phyloP scores from a whole-genome alignment of 2,888 invertebrate species.

The Drosophila mettleri region DNA sequence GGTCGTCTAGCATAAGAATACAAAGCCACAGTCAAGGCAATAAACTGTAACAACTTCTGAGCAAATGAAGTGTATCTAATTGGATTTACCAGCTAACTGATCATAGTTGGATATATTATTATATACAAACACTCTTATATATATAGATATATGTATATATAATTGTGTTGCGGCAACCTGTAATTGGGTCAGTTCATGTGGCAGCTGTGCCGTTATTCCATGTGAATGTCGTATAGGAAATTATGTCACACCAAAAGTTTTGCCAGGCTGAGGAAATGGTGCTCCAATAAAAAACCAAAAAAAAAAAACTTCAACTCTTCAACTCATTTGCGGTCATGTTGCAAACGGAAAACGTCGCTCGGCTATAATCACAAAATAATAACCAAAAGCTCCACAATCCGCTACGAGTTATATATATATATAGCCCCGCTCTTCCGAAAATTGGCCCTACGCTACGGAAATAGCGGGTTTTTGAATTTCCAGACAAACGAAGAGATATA shows the following conservation, averaged over 20 bases:
- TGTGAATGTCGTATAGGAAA: slow-evolving; percentile 51
- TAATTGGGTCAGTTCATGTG: slow-evolving; percentile 48
- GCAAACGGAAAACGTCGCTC: slow-evolving; percentile 64
- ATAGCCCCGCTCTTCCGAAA: slow-evolving; percentile 21
- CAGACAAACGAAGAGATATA: slow-evolving; percentile 16
- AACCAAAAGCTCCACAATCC: slow-evolving; percentile 51
- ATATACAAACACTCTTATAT: not conserved
- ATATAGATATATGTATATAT: not conserved
- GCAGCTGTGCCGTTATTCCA: slow-evolving; percentile 44
- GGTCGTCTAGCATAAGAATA: slow-evolving; percentile 48
- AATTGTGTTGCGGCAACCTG: slow-evolving; percentile 6
- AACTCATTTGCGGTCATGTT: slow-evolving; percentile 53
- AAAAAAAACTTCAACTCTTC: slow-evolving; percentile 24
- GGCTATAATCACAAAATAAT: slow-evolving; percentile 67
- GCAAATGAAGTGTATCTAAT: slow-evolving; percentile 47
- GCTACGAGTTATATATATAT: slow-evolving; percentile 47
- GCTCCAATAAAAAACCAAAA: slow-evolving; percentile 42
- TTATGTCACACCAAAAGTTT: slow-evolving; percentile 56
- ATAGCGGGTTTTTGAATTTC: slow-evolving; percentile 38
- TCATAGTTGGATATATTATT: slow-evolving; percentile 2
- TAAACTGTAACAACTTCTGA: slow-evolving; percentile 57
- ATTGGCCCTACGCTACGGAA: slow-evolving; percentile 47
- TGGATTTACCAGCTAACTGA: slow-evolving; percentile 49
- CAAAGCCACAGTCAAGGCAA: slow-evolving; percentile 60
- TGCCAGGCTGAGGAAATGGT: slow-evolving; percentile 53